Base-by-base conservation (phyloP, 2,888 invertebrate genomes). In the Neria commutata region DNA sequence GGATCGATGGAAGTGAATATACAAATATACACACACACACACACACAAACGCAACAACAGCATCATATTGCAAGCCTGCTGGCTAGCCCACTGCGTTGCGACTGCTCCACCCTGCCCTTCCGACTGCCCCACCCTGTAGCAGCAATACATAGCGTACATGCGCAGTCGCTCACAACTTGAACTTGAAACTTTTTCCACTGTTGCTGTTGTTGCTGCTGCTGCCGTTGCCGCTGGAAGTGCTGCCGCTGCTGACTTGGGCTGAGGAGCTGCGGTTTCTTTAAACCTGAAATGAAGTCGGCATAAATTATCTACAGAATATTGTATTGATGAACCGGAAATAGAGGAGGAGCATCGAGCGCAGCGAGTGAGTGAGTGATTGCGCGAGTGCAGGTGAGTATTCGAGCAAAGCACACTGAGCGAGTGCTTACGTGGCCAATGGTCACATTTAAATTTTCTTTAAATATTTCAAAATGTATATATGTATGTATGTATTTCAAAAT, bases 151-250 rank as follows among this genome's bases (percentile, higher is more conserved):
- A 60, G 66, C 61, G 62, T 75, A 65, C 78, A 74, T 81, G 80
- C 80, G 81, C 80, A 76, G 60, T 69, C 67, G 66, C 67, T 64
- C 55, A 62, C 67, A 74, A 80, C 80, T 81, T 81, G 81, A 81
- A 81, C 81, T 81, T 81, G 81, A 81, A 81, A 77, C 72, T 50
- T 51, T 26, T 53, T 54, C 21, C 26, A 19, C 37, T 54, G 8
- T 50, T 58, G 24, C 59, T 60, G 21, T 62, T 66, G 60, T 71
- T 66, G 64, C 66, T 64, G 62, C 66, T 58, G 55, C 56, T 46
- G 33, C 16, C 23, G 24, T 24, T 47, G 61, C 59, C n/a, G 34
- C 48, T 51, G 33, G 11, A 53, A 34, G 54, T 56, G n/a, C n/a
- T n/a, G n/a, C n/a, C n/a, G n/a, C n/a, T n/a, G n/a, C n/a, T n/a